Base-by-base conservation (phyloP, 2,113 vertebrate species). In the Parotia lawesii region DNA sequence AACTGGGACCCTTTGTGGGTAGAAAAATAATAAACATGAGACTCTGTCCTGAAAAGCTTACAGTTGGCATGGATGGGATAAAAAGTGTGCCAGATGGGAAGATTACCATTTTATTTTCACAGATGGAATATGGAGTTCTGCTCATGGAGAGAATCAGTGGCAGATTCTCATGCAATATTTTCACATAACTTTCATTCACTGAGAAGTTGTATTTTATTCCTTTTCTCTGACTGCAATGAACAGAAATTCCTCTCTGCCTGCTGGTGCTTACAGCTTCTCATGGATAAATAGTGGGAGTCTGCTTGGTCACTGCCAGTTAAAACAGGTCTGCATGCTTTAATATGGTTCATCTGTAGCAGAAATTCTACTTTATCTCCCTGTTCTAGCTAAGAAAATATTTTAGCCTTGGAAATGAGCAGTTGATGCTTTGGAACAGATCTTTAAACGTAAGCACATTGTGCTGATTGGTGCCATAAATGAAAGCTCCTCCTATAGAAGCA, bases 301-400 rank as follows among this genome's bases (percentile, higher is more conserved):
- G 51, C 47, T 87, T 76, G 35, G 44, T 62, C 47, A 54, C 67
- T 91, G 94, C 94, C 95, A 95, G 79, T 83, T 77, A 84, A 73
- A 96, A 95, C 56, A 88, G 31, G 22, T 57, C 76, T 92, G 44
- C 69, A 1, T 88, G 69, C 35, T 90, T 90, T 89, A 79, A 62
- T 45, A 64, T n/a, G 51, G 79, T 64, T 95, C 85, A 92, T 93
- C 92, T 94, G 72, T 27, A 71, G 83, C 76, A 84, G 69, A 80
- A 77, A 84, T 86, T 74, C 51, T 60, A 48, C 47, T 95, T 93
- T 90, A 80, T 88, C 67, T 4, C 19, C 27, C 23, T 45, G 37
- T 69, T 80, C 86, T 60, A 65, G 29, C 72, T 71, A 90, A 47
- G 51, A 87, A 94, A 94, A 73, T 88, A 88, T 93, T 90, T 90